These are phyloP conservation scores for Tenodera sinensis DNA, from an alignment of 2,888 invertebrate genomes.

Conservation along the genomic window DNA sequence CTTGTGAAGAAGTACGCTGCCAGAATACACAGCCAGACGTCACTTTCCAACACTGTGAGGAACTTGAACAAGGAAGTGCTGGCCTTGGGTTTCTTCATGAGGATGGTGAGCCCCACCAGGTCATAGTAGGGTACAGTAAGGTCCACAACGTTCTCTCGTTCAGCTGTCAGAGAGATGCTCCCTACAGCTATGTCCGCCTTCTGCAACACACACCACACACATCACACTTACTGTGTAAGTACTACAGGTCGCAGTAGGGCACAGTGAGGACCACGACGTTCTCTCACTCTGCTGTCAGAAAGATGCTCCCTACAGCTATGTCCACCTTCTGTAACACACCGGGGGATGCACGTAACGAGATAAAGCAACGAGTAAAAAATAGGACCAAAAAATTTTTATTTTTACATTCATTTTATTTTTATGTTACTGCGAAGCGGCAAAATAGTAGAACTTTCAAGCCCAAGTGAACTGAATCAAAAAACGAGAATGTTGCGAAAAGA, in stretches of 20 bases:
- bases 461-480: too few relatives aligned
- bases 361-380: too few relatives aligned
- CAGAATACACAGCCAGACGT: slow-evolving; percentile 95
- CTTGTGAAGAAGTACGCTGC: slow-evolving; percentile 94
- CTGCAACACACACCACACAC: slow-evolving; percentile 39
- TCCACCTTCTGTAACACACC: slow-evolving; percentile 66
- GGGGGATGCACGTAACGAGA: too few relatives aligned
- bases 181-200: slow-evolving; percentile 91
- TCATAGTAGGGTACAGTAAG: slow-evolving; percentile 99
- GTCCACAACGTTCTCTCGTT: slow-evolving; percentile 93
- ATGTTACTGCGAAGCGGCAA: too few relatives aligned
- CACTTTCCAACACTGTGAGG: slow-evolving; percentile 89
- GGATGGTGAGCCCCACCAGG: slow-evolving; percentile 92
- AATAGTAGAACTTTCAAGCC: too few relatives aligned
- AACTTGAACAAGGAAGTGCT: slow-evolving; percentile 95
- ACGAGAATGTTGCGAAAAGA: too few relatives aligned
- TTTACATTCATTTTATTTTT: too few relatives aligned
- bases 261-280: slow-evolving; percentile 97
- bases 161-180: slow-evolving; percentile 95
- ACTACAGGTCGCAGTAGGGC: slow-evolving; percentile 94
- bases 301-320: slow-evolving; percentile 88
- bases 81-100: slow-evolving; percentile 87
- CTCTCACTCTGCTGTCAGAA: slow-evolving; percentile 96
- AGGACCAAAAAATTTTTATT: too few relatives aligned
- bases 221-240: too few relatives aligned